Base-by-base conservation (phyloP, 2,797 vertebrate species). In the Potorous gilbertii region DNA sequence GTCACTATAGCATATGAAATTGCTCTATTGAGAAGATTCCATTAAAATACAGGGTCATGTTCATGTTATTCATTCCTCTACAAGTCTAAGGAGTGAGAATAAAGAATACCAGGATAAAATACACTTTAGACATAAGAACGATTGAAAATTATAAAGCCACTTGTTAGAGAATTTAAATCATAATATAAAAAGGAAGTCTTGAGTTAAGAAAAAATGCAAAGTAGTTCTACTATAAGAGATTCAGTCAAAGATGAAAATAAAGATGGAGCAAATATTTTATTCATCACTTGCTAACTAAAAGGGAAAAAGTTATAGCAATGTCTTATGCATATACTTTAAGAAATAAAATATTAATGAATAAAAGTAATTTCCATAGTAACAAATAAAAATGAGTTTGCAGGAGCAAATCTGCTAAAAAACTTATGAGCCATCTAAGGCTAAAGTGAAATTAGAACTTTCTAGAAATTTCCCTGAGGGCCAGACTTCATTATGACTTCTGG, bases 221-320 rank as follows among this genome's bases (percentile, higher is more conserved):
- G 93, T 96, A 94, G 92, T 96, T 97, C 96, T 95, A 95, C 90
- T 96, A 91, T 96, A 97, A 97, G 91, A 96, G 92, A 97, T 92
- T 95, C 11, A 96, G 91, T 90, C 27, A n/a, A 91, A 91, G 90
- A 97, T 97, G 96, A 96, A 95, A 96, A 1, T 92, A 57, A 96
- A 95, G 90, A 95, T 95, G 95, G 92, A 87, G 40, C 90, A 94
- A 97, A 95, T 96, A 96, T 96, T 97, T 98, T 97, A 98, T 97
- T 97, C 94, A 97, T 97, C 91, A 59, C 93, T 97, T 95, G 96
- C 89, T 97, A 97, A 97, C 74, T 95, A 66, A 97, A 95, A 93
- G 87, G 55, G 92, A 54, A 81, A 95, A 96, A 92, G 55, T 87
- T 95, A 55, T 96, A 94, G 62, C 94, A 96, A 90, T 96, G 96